These are phyloP conservation scores for Leptonema lineaticorne DNA, from an alignment of 1,140 invertebrate genomes.

Conservation along the genomic window DNA sequence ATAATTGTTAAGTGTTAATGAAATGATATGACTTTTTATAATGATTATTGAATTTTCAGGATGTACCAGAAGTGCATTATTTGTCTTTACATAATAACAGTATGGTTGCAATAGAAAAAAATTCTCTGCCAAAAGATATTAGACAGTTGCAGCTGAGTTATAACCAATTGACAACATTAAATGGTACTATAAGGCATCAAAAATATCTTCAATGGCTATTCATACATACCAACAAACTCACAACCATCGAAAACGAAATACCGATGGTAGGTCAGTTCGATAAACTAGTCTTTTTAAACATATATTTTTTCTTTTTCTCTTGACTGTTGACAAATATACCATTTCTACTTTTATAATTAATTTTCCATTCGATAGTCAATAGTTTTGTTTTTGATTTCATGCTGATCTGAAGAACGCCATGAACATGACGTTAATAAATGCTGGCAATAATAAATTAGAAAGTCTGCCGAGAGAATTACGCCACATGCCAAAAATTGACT, in stretches of 20 bases:
- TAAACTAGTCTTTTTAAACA: no score
- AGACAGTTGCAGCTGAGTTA: slow-evolving; percentile 69
- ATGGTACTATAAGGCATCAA: slow-evolving; percentile 69
- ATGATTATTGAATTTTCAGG: slow-evolving; percentile 57
- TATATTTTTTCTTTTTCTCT: no score
- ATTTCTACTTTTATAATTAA: no score
- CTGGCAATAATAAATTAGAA: slow-evolving; percentile 69
- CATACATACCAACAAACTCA: slow-evolving; percentile 72
- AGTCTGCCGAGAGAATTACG: slow-evolving; percentile 68
- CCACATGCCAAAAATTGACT: slow-evolving; percentile 64
- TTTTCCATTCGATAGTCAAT: no score
- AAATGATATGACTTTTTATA: neutral
- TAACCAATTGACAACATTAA: slow-evolving; percentile 71
- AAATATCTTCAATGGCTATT: slow-evolving; percentile 74
- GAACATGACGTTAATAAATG: slow-evolving; percentile 68
- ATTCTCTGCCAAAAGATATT: slow-evolving; percentile 64
- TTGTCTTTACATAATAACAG: slow-evolving; percentile 71
- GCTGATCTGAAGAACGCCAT: slow-evolving; percentile 56
- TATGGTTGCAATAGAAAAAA: slow-evolving; percentile 66
- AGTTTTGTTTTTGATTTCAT: no score
- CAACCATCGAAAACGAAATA: slow-evolving; percentile 71
- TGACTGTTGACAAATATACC: no score
- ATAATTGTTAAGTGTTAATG: neutral
- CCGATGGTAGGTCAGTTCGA: slow-evolving; percentile 55
- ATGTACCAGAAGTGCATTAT: slow-evolving; percentile 66